Base-by-base conservation (phyloP, 2,888 invertebrate genomes). In the Eupsilia transversa region DNA sequence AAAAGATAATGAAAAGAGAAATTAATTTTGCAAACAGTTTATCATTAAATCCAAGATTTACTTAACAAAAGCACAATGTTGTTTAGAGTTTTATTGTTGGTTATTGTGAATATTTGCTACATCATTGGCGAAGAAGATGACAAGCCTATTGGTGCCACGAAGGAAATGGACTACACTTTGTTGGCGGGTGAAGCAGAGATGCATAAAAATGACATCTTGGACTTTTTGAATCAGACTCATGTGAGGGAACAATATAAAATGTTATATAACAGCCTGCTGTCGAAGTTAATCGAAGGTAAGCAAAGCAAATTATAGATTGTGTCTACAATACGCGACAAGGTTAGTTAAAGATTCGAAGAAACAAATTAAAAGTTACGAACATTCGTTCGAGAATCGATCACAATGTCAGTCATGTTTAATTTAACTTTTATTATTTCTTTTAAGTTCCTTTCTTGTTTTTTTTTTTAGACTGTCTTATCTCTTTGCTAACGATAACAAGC, bases 161-260 rank as follows among this genome's bases (percentile, higher is more conserved):
- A 88, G 3, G 92, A 92, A 2, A 90, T 95, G 46, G 95, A 96
- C 84, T 96, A 95, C 71, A 89, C 94, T 0, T 83, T 84, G 23
- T 67, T 96, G 33, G 96, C 96, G 0, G 86, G 84, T 0, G 93
- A 95, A 64, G 95, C 94, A 0, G 96, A 96, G 73, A 87, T 49
- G 30, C 91, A 95, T 77, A 96, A 96, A 72, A 76, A 87, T 14
- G 89, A 95, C 54, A 91, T 96, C 43, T 85, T 96, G 0, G 86
- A 83, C 17, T 96, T 96, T 77, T 86, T 96, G 4, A 94, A 94
- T 67, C 85, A 93, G 56, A 83, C 90, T 2, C 83, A 87, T 20
- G 91, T 94, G 0, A 91, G 89, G 59, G 89, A 92, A 38, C 90
- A 91, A 61, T 96, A 96, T 66, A 94, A 91, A 69, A 78, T 67